Evolutionary conservation across 2,888 invertebrate species (phyloP), one percentile per base, ranked within the genome.

Genomic region (Nomada lathburiana): DNA sequence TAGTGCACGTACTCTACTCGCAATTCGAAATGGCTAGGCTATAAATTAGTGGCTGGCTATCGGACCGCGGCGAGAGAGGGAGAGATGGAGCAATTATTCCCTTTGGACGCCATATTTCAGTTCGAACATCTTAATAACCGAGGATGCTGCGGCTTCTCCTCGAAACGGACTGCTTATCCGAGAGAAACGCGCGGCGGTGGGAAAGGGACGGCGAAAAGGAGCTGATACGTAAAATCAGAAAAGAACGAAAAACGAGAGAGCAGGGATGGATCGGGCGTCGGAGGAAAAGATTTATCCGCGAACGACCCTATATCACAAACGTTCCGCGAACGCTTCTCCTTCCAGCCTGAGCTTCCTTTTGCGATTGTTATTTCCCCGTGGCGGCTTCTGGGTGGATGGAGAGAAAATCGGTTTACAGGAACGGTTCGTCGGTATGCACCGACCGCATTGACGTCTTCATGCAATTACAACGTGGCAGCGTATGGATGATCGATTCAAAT

Each of bases 61-160:
- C 82, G 42, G 68, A 83, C 83, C 80, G 62, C 77, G 73, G 78
- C 74, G 29, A 55, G 57, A 62, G 60, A 53, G 77, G 64, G 81
- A 76, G 73, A 72, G 80, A 73, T 62, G 69, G 86, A 82, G 91
- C 92, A 92, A 92, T 92, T 92, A 92, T 92, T 92, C 89, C 89
- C 86, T 85, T 91, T 90, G 91, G 91, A 92, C 91, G 91, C 89
- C 86, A 91, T 92, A 92, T 92, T 92, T 92, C 91, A 92, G 89
- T 85, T 89, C 82, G 88, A 92, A 92, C 91, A 89, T 92, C 92
- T 92, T 92, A 92, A 92, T 92, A 92, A 92, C 90, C 89, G 89
- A 84, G 91, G 89, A 86, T 88, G 87, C 81, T 81, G 76, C 76
- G 29, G 67, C 68, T 60, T 64, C 67, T 36, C 16, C 36, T 29